These are phyloP conservation scores for Leptarthrus brevirostris DNA, from an alignment of 2,888 invertebrate species.

Conservation along the genomic window DNA sequence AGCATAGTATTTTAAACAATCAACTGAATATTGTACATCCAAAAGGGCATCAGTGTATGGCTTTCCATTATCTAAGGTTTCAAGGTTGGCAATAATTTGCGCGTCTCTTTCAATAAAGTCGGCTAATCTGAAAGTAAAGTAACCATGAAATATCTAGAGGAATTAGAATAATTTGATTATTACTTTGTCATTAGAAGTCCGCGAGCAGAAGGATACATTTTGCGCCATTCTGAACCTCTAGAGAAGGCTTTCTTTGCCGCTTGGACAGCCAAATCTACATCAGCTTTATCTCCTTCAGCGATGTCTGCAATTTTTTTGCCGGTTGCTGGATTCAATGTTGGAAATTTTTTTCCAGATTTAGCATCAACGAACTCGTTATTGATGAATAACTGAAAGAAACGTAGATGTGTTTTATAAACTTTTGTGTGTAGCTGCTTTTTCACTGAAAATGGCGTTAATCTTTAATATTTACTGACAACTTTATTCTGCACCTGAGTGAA, in stretches of 20 bases:
- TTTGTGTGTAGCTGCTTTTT: too few relatives aligned
- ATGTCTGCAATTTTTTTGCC: slow-evolving; percentile 80
- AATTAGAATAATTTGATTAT: slow-evolving; percentile 39
- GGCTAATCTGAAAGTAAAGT: slow-evolving; percentile 71
- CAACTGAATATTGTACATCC: slow-evolving; percentile 69
- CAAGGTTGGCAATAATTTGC: slow-evolving; percentile 78
- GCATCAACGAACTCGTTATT: slow-evolving; percentile 87
- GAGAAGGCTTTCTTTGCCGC: slow-evolving; percentile 84
- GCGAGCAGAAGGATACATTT: slow-evolving; percentile 83
- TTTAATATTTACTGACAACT: too few relatives aligned
- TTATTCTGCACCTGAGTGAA: too few relatives aligned
- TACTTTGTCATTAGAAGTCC: slow-evolving; percentile 76
- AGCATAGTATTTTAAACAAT: slow-evolving; percentile 77
- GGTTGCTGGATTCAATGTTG: slow-evolving; percentile 85
- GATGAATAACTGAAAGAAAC: slow-evolving; percentile 77
- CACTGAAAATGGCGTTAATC: too few relatives aligned
- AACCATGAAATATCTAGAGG: too few relatives aligned
- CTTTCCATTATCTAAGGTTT: slow-evolving; percentile 85
- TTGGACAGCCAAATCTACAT: slow-evolving; percentile 82
- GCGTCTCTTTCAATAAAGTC: slow-evolving; percentile 82
- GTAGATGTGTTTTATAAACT: too few relatives aligned
- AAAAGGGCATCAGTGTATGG: slow-evolving; percentile 71
- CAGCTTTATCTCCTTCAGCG: slow-evolving; percentile 87
- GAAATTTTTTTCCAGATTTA: slow-evolving; percentile 85
- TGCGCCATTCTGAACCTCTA: slow-evolving; percentile 80